These are phyloP conservation scores for Salticus scenicus DNA, from an alignment of 2,888 invertebrate species.

Conservation along the genomic window DNA sequence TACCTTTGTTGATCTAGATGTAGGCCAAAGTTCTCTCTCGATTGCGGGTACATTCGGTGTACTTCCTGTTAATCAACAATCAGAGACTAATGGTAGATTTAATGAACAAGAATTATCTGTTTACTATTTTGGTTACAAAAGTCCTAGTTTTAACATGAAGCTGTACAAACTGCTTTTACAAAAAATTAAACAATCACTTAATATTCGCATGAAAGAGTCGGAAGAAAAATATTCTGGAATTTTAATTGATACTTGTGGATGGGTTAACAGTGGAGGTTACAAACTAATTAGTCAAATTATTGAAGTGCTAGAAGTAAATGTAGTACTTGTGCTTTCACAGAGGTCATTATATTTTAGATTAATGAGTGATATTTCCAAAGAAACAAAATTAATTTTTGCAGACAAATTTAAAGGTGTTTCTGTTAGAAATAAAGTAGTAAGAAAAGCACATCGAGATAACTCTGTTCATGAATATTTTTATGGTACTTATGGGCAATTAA, in stretches of 20 bases:
- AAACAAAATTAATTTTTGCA: slow-evolving; percentile 91
- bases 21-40: slow-evolving; percentile 92
- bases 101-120: slow-evolving; percentile 93
- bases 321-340: slow-evolving; percentile 92
- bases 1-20: slow-evolving; percentile 94
- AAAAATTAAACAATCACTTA: slow-evolving; percentile 88
- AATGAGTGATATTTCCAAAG: slow-evolving; percentile 91
- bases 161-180: slow-evolving; percentile 89
- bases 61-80: slow-evolving; percentile 92
- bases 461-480: slow-evolving; percentile 96
- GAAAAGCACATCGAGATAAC: slow-evolving; percentile 86
- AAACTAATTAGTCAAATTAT: slow-evolving; percentile 89
- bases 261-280: slow-evolving; percentile 92
- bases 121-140: slow-evolving; percentile 93
- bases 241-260: slow-evolving; percentile 97
- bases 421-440: slow-evolving; percentile 84
- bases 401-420: slow-evolving; percentile 80
- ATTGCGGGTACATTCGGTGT: slow-evolving; percentile 95
- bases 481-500: slow-evolving; percentile 85
- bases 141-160: slow-evolving; percentile 85
- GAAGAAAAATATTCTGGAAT: slow-evolving; percentile 81
- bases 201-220: slow-evolving; percentile 79
- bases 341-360: slow-evolving; percentile 95
- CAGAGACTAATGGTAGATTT: slow-evolving; percentile 95
- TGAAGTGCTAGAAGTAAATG: slow-evolving; percentile 86